phyloP scores from a whole-genome alignment of 2,113 vertebrate genomes.

The Pelvicachromis taeniatus region DNA sequence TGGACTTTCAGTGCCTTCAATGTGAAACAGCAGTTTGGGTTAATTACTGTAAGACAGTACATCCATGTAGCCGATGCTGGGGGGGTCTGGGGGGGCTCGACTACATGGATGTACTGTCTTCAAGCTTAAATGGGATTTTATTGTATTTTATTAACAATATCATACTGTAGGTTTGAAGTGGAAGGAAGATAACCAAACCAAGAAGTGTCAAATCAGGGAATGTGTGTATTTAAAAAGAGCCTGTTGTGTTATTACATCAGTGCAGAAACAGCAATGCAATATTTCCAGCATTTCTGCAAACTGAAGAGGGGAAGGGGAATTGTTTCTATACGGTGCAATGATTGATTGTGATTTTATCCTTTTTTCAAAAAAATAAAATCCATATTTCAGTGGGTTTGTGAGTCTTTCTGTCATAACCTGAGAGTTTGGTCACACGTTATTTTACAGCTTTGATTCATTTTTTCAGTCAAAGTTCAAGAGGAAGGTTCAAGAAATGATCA shows the following conservation, averaged over 20 bases:
- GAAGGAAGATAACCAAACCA: neutral
- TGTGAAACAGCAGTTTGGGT: neutral
- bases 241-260: neutral
- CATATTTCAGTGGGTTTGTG: neutral
- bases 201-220: constrained; percentile 27
- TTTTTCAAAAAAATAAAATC: neutral
- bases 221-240: neutral
- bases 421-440: neutral
- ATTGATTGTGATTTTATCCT: neutral
- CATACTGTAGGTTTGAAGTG: neutral
- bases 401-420: neutral
- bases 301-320: neutral
- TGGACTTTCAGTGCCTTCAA: neutral
- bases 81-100: neutral
- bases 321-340: neutral
- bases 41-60: neutral
- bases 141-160: neutral
- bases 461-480: neutral
- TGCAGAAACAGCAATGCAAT: neutral
- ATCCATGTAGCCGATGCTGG: no score
- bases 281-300: neutral
- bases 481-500: accelerated
- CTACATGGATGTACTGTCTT: neutral
- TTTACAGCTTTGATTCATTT: neutral
- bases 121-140: neutral